Evolutionary conservation across 2,113 vertebrate species (phyloP).

Genomic region (Archilochus colubris): DNA sequence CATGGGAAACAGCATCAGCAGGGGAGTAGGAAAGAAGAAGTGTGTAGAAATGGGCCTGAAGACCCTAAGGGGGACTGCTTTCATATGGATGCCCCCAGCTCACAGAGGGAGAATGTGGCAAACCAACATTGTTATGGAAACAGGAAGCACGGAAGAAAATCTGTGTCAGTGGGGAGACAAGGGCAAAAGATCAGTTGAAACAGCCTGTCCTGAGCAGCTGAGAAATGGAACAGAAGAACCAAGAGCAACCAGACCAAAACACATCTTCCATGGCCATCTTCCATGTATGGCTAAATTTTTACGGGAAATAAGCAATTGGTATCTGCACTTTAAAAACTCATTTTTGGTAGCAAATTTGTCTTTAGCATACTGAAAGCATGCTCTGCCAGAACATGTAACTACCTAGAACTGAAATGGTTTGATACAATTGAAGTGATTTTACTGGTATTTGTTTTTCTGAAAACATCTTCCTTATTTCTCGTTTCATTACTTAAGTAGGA

Average conservation of each 20-base stretch:
- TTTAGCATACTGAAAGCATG: neutral
- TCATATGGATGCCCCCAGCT: neutral
- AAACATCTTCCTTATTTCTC: neutral
- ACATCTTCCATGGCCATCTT: neutral
- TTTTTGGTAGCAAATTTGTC: neutral
- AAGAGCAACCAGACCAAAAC: neutral
- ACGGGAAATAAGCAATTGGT: neutral
- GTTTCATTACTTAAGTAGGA: neutral
- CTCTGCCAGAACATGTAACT: neutral
- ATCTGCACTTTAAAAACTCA: neutral
- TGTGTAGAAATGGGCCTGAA: neutral
- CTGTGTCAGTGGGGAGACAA: neutral
- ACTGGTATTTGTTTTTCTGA: neutral
- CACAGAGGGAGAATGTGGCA: neutral
- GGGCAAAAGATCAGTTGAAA: fast-evolving
- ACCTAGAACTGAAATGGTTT: neutral
- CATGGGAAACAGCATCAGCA: fast-evolving
- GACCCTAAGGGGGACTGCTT: neutral
- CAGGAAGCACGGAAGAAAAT: neutral
- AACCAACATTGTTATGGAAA: neutral
- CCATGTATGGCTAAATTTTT: neutral
- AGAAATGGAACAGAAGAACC: neutral
- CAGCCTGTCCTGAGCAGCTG: neutral
- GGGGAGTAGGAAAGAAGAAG: neutral
- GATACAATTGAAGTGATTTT: neutral